Percentiles rank a stretch among this genome's conserved stretches.
These are phyloP conservation scores for pig (Sus scrofa) DNA, from an alignment of 2,113 vertebrate species.

Conservation along the genomic window T2T-Sscrofa CM000819.6:121481001-121481500, in stretches of 20 bases:
- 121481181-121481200: too few relatives aligned
- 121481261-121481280: not conserved
- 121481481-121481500: not conserved
- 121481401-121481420: not conserved
- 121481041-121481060: not conserved
- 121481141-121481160: not conserved
- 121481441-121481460: not conserved
- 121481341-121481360: not conserved
- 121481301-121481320: not conserved
- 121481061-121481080: conserved; percentile 45
- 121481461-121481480: not conserved
- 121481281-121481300: not conserved
- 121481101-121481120: not conserved
- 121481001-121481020: not conserved
- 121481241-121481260: not conserved
- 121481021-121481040: conserved; percentile 21
- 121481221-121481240: not conserved
- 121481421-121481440: not conserved
- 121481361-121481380: not conserved
- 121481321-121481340: too few relatives aligned
- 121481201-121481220: not conserved
- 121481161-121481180: not conserved
- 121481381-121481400: not conserved
- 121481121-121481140: not conserved
- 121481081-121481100: conserved; percentile 59